These are phyloP conservation scores for Trimorus sp. DNA, from an alignment of 2,888 invertebrate species.

Conservation along the genomic window DNA sequence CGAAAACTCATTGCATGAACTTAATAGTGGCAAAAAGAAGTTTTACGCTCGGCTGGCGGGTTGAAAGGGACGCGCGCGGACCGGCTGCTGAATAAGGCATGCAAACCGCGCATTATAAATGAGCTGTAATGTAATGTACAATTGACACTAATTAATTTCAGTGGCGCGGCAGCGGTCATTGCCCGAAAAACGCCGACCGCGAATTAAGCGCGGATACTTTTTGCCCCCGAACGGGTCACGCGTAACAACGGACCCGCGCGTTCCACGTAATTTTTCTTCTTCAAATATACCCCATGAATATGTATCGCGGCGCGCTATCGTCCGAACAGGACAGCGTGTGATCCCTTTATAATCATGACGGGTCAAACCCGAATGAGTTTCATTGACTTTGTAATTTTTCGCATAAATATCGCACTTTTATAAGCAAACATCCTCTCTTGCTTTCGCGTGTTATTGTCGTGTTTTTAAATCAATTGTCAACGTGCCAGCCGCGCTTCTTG, in stretches of 20 bases:
- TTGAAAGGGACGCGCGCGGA: conserved; percentile 69
- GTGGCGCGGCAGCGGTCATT: conserved; percentile 7
- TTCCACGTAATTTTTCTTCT: conserved; percentile 40
- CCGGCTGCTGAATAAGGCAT: conserved; percentile 41
- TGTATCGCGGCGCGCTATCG: conserved; percentile 29
- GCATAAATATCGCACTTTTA: conserved; percentile 45
- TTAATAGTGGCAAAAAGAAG: conserved; percentile 75
- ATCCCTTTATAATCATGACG: conserved; percentile 42
- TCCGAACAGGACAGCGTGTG: conserved; percentile 40
- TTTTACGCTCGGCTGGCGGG: conserved; percentile 70
- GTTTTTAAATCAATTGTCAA: conserved; percentile 34
- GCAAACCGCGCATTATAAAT: conserved; percentile 47
- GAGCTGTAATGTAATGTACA: conserved; percentile 43
- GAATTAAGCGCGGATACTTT: conserved; percentile 27
- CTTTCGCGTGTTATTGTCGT: conserved; percentile 14
- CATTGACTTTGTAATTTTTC: conserved; percentile 53
- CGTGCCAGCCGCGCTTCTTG: neutral
- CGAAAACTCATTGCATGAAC: conserved; percentile 68
- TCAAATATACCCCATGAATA: conserved; percentile 40
- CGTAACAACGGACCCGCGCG: conserved; percentile 29
- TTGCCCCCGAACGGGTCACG: conserved; percentile 36
- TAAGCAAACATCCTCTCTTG: conserved; percentile 20
- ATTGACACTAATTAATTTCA: conserved; percentile 58
- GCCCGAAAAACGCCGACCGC: conserved; percentile 17
- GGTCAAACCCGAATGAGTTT: conserved; percentile 40